Conservation (phyloP, 2,113 vertebrate genomes). For the Vireo altiloquus region DNA sequence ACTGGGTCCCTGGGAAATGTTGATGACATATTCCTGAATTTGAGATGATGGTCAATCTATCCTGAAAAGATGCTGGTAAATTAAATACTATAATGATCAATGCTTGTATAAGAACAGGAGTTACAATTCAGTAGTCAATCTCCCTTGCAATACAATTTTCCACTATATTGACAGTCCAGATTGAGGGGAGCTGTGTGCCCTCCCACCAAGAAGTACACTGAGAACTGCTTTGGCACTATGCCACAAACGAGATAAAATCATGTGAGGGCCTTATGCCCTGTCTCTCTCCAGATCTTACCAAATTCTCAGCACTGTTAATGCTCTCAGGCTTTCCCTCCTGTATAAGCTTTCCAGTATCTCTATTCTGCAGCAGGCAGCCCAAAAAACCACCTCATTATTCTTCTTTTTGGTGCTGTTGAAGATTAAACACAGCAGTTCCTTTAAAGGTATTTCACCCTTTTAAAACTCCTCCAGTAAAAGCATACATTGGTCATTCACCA, state of each 20-base stretch:
- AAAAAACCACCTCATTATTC: not conserved
- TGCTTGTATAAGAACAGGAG: not conserved
- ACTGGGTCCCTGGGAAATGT: not conserved
- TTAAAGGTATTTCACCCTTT: not conserved
- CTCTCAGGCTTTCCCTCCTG: not conserved
- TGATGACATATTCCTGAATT: not conserved
- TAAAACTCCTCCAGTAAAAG: not conserved
- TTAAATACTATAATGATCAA: not conserved
- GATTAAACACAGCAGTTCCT: not conserved
- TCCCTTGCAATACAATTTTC: not conserved
- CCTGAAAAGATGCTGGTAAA: not conserved
- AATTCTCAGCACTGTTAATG: not conserved
- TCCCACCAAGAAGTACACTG: no score
- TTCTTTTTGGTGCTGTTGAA: not conserved
- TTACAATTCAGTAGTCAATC: not conserved
- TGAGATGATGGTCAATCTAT: not conserved
- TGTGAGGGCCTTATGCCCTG: not conserved
- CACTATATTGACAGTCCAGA: not conserved
- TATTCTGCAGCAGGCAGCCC: not conserved
- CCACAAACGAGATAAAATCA: not conserved
- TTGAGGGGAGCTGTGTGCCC: not conserved
- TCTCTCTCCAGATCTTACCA: not conserved
- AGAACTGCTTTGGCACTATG: not conserved
- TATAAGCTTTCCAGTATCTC: not conserved
- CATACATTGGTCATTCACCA: not conserved